Conservation (phyloP, 2,888 invertebrate species). For the Pristionchus fissidentatus region DNA sequence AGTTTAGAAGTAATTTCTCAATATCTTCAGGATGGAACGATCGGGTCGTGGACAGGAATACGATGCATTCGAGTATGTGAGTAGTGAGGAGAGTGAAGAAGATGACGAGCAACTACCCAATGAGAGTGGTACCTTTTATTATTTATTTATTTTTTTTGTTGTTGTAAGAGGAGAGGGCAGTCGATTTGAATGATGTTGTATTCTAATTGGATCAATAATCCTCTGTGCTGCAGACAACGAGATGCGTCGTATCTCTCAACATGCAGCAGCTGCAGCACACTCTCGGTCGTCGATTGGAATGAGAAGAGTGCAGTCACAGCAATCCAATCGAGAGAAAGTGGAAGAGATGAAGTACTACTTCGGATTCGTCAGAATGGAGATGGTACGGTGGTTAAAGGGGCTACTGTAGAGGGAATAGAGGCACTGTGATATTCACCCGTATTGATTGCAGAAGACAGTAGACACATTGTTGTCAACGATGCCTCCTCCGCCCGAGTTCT, state of each 20-base stretch:
- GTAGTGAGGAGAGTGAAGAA: slow-evolving; percentile 45
- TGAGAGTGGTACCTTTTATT: background rate
- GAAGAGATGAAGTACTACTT: slow-evolving; percentile 28
- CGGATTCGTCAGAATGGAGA: slow-evolving; percentile 40
- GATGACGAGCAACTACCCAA: slow-evolving; percentile 31
- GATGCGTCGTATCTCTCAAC: slow-evolving; percentile 43
- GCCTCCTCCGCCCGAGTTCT: slow-evolving; percentile 43
- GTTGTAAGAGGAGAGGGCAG: background rate
- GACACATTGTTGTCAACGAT: background rate
- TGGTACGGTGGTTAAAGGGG: background rate
- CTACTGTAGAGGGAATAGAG: background rate
- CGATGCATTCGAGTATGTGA: slow-evolving; percentile 44
- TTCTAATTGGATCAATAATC: too few relatives aligned
- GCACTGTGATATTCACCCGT: background rate
- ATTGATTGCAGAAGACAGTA: slow-evolving; percentile 6
- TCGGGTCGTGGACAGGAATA: slow-evolving; percentile 36
- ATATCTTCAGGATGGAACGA: slow-evolving; percentile 13
- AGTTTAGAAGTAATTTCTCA: too few relatives aligned
- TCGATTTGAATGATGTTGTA: background rate
- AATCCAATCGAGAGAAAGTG: slow-evolving; percentile 4
- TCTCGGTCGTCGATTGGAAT: slow-evolving; percentile 37
- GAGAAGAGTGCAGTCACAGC: background rate
- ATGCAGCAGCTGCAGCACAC: slow-evolving; percentile 18
- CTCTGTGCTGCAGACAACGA: slow-evolving; percentile 46
- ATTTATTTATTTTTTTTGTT: background rate